Evolutionary conservation across 2,888 invertebrate species (phyloP).

Genomic region (Rhagonycha lutea): DNA sequence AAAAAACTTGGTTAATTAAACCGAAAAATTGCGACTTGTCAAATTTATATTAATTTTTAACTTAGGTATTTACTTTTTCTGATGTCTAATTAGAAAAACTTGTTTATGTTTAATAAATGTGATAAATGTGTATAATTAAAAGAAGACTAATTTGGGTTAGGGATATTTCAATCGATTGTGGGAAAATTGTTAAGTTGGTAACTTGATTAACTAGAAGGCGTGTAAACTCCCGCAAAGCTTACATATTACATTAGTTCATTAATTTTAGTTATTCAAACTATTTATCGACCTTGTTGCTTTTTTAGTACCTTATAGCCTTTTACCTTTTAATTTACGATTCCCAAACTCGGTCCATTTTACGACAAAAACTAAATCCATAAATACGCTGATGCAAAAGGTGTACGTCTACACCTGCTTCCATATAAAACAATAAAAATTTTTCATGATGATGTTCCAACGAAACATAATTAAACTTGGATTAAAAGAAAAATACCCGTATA

Average conservation of each 20-base stretch:
- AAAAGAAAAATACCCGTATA: neutral
- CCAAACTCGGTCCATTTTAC: slow-evolving; percentile 14
- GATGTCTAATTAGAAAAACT: slow-evolving; percentile 5
- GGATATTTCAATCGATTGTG: slow-evolving; percentile 51
- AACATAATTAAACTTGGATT: neutral
- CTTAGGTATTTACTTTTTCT: neutral
- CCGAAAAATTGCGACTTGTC: neutral
- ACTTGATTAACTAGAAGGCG: slow-evolving; percentile 54
- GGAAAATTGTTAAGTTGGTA: slow-evolving; percentile 49
- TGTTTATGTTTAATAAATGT: slow-evolving; percentile 16
- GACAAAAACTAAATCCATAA: slow-evolving; percentile 21
- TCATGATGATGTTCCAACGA: neutral
- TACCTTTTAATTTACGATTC: slow-evolving; percentile 4
- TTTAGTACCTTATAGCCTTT: neutral
- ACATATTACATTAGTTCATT: slow-evolving; percentile 47
- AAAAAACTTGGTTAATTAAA: neutral
- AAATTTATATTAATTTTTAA: neutral
- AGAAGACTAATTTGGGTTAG: slow-evolving; percentile 21
- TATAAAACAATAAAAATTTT: neutral
- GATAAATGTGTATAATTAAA: slow-evolving; percentile 20
- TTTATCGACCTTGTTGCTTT: slow-evolving; percentile 26
- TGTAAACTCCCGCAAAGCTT: slow-evolving; percentile 48
- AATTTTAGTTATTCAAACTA: slow-evolving; percentile 48
- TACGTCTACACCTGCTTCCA: neutral
- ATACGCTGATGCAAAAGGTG: neutral